These are phyloP conservation scores for Ichneumon xanthorius DNA, from an alignment of 2,888 invertebrate genomes.

Conservation along the genomic window DNA sequence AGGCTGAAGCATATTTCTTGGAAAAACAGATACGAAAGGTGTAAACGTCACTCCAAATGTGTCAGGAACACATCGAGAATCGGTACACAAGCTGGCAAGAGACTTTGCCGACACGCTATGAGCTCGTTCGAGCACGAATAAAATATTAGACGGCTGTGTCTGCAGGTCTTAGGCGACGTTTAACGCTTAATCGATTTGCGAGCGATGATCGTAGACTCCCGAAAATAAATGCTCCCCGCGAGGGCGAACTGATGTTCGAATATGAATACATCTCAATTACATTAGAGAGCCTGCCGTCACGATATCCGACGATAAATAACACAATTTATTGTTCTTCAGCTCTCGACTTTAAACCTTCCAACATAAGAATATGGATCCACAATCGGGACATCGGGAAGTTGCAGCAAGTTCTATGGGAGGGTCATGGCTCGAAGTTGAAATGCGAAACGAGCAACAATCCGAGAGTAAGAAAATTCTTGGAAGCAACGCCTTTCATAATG, in stretches of 20 bases:
- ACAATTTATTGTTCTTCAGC: constrained; percentile 85
- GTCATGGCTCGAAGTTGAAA: constrained; percentile 93
- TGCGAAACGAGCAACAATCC: constrained; percentile 94
- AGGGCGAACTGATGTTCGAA: neutral
- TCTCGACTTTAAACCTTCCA: constrained; percentile 93
- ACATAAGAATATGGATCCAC: constrained; percentile 98
- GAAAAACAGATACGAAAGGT: constrained; percentile 34
- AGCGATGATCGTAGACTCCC: constrained; percentile 34
- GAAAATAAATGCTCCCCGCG: constrained; percentile 7
- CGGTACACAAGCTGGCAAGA: constrained; percentile 45
- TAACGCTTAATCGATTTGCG: constrained; percentile 22
- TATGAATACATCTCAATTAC: constrained; percentile 3
- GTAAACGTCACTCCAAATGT: constrained; percentile 49
- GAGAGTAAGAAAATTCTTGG: constrained; percentile 93
- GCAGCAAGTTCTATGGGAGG: constrained; percentile 95
- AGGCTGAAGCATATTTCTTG: constrained; percentile 22
- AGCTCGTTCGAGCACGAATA: constrained; percentile 45
- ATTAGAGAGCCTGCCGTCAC: constrained; percentile 1
- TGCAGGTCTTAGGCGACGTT: constrained; percentile 1
- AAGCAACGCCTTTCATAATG: constrained; percentile 97
- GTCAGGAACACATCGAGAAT: constrained; percentile 11
- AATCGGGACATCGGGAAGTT: constrained; percentile 94
- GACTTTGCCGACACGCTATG: constrained; percentile 54
- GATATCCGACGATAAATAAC: neutral
- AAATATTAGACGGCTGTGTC: constrained; percentile 25